Evolutionary conservation across 2,113 vertebrate genomes (phyloP).

Genomic region (Rhinichthys klamathensis): DNA sequence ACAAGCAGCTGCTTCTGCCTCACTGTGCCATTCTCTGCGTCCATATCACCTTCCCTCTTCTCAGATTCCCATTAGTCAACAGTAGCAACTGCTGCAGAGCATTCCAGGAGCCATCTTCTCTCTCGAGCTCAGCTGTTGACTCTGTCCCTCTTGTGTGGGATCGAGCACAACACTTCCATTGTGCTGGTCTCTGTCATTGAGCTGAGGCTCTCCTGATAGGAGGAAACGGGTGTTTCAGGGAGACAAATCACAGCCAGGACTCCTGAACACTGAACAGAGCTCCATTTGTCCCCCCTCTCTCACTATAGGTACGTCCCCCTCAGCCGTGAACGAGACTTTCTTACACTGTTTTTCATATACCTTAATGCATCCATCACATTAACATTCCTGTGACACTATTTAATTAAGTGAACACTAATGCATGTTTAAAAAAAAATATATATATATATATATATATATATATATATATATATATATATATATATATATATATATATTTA

Average conservation of each 20-base stretch:
- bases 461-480: no score
- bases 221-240: constrained; percentile 74
- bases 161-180: constrained; percentile 93
- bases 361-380: background rate
- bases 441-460: no score
- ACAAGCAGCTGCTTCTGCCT: constrained; percentile 95
- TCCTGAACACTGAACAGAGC: constrained; percentile 72
- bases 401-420: background rate
- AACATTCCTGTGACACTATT: background rate
- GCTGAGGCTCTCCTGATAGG: constrained; percentile 80
- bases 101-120: constrained; percentile 95
- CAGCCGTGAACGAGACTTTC: constrained; percentile 33
- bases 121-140: constrained; percentile 92
- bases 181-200: constrained; percentile 70
- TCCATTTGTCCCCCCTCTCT: constrained; percentile 66
- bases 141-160: constrained; percentile 83
- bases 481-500: no score
- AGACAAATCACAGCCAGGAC: constrained; percentile 76
- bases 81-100: constrained; percentile 93
- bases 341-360: background rate
- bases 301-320: constrained; percentile 43
- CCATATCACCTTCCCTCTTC: constrained; percentile 97
- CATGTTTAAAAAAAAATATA: background rate
- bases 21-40: constrained; percentile 95
- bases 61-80: constrained; percentile 99